phyloP scores from a whole-genome alignment of 2,113 vertebrate species.

The Neodon shergylaensis region DNA sequence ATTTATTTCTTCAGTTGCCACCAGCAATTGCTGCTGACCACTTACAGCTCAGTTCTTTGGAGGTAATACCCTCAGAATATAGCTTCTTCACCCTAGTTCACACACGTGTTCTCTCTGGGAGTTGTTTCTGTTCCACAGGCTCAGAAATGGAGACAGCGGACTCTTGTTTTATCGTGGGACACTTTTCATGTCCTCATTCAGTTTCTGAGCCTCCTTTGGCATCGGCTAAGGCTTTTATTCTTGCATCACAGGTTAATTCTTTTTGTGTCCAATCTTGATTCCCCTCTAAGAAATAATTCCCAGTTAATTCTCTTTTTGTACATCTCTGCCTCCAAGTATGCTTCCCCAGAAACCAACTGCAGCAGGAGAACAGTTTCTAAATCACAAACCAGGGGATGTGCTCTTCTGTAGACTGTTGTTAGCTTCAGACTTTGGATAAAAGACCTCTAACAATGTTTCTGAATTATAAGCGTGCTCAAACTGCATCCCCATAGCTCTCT shows the following conservation, averaged over 20 bases:
- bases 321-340: not conserved
- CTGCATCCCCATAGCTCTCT: not conserved
- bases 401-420: not conserved
- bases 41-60: not conserved
- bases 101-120: not conserved
- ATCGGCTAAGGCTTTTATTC: not conserved
- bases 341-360: slow-evolving; percentile 16
- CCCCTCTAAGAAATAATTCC: not conserved
- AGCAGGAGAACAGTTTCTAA: not conserved
- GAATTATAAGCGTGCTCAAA: not conserved
- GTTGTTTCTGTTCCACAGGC: not conserved
- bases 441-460: not conserved
- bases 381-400: not conserved
- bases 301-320: not conserved
- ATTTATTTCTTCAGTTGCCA: not conserved
- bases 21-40: not conserved
- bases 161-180: not conserved
- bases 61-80: not conserved
- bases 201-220: not conserved
- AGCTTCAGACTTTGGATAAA: not conserved
- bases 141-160: not conserved
- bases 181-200: fast-evolving
- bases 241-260: not conserved
- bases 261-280: not conserved
- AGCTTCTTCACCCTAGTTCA: not conserved